These are phyloP conservation scores for Ypsolopha sequella DNA, from an alignment of 2,888 invertebrate genomes.

Conservation along the genomic window DNA sequence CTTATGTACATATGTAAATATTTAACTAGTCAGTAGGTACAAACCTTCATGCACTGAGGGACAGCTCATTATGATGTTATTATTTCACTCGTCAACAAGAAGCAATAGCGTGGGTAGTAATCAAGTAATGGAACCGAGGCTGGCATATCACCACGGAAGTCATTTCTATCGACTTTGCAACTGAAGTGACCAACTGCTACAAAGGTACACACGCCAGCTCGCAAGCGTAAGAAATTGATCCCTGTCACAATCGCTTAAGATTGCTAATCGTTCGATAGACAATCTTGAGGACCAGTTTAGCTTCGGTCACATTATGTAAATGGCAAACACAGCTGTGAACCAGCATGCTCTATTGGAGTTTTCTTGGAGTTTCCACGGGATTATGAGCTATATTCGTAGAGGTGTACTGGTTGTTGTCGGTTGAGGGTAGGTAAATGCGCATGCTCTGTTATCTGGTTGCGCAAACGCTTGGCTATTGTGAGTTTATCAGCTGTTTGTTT, in stretches of 20 bases:
- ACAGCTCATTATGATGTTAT: too few species aligned
- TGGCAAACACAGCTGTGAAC: slow-evolving; percentile 43
- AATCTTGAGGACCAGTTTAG: slow-evolving; percentile 23
- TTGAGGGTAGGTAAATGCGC: slow-evolving; percentile 29
- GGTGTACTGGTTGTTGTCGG: background rate
- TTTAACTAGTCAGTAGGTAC: too few species aligned
- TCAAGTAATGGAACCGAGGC: too few species aligned
- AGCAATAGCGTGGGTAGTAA: too few species aligned
- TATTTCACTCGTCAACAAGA: too few species aligned
- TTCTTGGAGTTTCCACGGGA: slow-evolving; percentile 12
- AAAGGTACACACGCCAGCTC: slow-evolving; percentile 8
- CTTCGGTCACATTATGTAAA: slow-evolving; percentile 43
- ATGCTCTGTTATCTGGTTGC: slow-evolving; percentile 49
- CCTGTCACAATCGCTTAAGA: slow-evolving; percentile 17
- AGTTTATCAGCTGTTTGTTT: slow-evolving; percentile 32
- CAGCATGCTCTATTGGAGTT: slow-evolving; percentile 17
- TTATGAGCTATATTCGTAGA: slow-evolving; percentile 18
- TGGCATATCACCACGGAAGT: background rate
- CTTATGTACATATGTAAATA: too few species aligned
- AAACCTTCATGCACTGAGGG: too few species aligned
- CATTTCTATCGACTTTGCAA: background rate
- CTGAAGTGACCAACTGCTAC: too few species aligned
- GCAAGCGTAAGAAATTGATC: slow-evolving; percentile 15
- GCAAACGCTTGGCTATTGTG: slow-evolving; percentile 51
- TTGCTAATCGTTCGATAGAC: slow-evolving; percentile 20